phyloP scores from a whole-genome alignment of 2,888 invertebrate species.

The Acanthosepion pharaonis region DNA sequence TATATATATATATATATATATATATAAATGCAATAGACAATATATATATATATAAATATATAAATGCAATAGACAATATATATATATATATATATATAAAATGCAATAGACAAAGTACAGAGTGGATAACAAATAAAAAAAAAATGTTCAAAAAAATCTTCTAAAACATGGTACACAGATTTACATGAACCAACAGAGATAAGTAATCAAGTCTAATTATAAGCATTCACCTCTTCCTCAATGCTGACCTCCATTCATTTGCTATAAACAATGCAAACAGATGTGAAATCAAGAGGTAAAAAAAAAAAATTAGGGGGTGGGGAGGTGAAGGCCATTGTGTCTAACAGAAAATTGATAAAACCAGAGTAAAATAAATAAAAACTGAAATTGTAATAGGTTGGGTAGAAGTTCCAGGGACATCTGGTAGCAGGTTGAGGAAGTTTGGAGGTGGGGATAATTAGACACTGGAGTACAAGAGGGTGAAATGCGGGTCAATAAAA shows the following conservation, averaged over 20 bases:
- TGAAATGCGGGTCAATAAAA: not conserved
- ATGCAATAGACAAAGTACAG: not conserved
- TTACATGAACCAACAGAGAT: not conserved
- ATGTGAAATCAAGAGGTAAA: not conserved
- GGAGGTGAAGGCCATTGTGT: not conserved
- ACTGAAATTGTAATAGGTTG: not conserved
- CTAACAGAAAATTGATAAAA: not conserved
- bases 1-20: too few species aligned
- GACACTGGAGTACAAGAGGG: not conserved
- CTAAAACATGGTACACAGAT: not conserved
- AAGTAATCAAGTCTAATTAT: not conserved
- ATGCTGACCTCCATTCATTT: not conserved
- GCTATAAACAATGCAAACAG: not conserved
- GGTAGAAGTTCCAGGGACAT: not conserved
- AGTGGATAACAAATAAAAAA: not conserved
- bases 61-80: too few species aligned
- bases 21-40: not conserved
- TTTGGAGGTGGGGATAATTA: conserved; percentile 13
- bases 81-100: not conserved
- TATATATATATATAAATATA: too few species aligned
- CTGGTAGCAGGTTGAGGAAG: not conserved
- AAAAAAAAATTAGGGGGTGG: not conserved
- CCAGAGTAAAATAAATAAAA: not conserved
- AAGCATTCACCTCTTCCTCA: not conserved
- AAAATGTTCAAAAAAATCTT: not conserved